Conservation (phyloP, 2,797 vertebrate genomes). For the Loris lydekkerianus region DNA sequence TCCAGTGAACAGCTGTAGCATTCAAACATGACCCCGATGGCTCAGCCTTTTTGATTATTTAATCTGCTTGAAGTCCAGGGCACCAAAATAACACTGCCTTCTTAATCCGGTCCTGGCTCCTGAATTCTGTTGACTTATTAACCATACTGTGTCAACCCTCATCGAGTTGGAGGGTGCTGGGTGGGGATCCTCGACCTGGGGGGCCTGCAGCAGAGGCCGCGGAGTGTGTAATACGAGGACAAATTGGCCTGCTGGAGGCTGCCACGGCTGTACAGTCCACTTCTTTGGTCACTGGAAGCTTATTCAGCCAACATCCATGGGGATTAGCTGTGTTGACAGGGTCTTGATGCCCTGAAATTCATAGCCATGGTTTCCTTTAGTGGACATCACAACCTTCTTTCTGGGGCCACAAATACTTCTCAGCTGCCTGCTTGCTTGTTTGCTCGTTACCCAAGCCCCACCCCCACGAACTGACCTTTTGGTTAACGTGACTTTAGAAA, state of each 20-base stretch:
- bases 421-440: conserved; percentile 56
- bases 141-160: conserved; percentile 85
- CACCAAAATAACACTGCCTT: conserved; percentile 89
- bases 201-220: conserved; percentile 87
- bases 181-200: conserved; percentile 84
- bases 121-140: conserved; percentile 88
- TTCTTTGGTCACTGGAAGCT: conserved; percentile 86
- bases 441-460: not conserved
- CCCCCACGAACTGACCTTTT: conserved; percentile 39
- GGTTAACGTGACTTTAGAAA: conserved; percentile 48
- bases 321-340: conserved; percentile 87
- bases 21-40: conserved; percentile 90
- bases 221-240: conserved; percentile 84
- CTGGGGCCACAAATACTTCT: conserved; percentile 69
- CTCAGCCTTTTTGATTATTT: conserved; percentile 87
- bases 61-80: conserved; percentile 90
- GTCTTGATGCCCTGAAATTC: conserved; percentile 81
- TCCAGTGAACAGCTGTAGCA: conserved; percentile 92
- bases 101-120: conserved; percentile 84
- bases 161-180: conserved; percentile 87
- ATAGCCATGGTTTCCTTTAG: conserved; percentile 72
- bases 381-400: conserved; percentile 60
- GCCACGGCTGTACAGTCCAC: conserved; percentile 84
- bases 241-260: conserved; percentile 83
- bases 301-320: conserved; percentile 83